Conservation (phyloP, 1,140 invertebrate genomes). For the Vollenhovia emeryi region DNA sequence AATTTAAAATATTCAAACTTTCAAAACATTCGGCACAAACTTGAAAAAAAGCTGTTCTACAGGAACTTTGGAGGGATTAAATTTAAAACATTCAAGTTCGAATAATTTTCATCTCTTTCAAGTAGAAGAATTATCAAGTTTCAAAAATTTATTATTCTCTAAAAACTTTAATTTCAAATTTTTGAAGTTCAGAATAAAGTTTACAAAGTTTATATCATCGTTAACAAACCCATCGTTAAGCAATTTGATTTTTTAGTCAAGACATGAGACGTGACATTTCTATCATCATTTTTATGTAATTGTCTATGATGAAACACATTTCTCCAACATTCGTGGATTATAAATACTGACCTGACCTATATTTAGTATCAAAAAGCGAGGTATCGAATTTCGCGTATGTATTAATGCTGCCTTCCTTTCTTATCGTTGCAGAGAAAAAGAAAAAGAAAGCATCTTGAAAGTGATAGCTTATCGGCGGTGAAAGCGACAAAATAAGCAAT, state of each 20-base stretch:
- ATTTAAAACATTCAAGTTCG: too few species aligned
- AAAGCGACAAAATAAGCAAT: slow-evolving; percentile 40
- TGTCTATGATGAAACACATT: not conserved
- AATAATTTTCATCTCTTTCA: too few species aligned
- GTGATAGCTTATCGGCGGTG: slow-evolving; percentile 56
- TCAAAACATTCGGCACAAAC: not conserved
- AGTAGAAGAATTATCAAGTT: too few species aligned
- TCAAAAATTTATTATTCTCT: not conserved
- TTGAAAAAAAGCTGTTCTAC: not conserved
- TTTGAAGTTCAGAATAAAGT: not conserved
- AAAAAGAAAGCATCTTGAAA: not conserved
- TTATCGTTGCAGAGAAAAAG: not conserved
- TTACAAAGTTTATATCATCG: not conserved
- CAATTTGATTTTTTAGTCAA: not conserved
- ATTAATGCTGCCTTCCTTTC: slow-evolving; percentile 35
- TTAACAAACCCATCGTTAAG: not conserved
- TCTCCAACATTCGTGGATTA: not conserved
- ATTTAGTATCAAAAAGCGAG: slow-evolving; percentile 58
- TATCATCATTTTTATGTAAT: not conserved
- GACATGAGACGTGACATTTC: not conserved
- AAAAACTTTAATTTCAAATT: not conserved
- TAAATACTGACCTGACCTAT: slow-evolving; percentile 52
- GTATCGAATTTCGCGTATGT: slow-evolving; percentile 24
- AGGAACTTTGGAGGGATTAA: not conserved
- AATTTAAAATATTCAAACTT: slow-evolving; percentile 1